These are phyloP conservation scores for Amphiprion percula DNA, from an alignment of 2,113 vertebrate genomes.

Conservation along the genomic window DNA sequence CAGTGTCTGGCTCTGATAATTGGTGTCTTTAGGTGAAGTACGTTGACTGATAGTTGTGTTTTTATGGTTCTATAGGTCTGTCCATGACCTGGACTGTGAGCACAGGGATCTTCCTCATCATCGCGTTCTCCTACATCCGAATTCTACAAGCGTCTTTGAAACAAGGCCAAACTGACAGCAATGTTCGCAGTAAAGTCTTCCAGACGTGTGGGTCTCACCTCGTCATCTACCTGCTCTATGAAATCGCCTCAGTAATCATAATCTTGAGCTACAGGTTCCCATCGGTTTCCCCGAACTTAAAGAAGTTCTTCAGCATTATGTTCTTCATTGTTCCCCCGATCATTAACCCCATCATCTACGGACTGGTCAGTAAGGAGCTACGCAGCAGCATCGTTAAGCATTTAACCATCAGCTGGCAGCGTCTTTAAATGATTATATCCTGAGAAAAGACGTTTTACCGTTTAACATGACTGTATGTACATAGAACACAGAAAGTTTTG, in stretches of 20 bases:
- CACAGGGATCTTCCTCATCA: slow-evolving; percentile 62
- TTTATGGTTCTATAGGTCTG: slow-evolving; percentile 47
- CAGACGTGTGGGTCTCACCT: slow-evolving; percentile 73
- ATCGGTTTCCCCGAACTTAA: slow-evolving; percentile 47
- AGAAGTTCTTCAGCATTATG: slow-evolving; percentile 68
- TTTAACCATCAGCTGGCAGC: background rate
- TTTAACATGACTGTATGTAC: too few relatives aligned
- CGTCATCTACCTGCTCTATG: slow-evolving; percentile 54
- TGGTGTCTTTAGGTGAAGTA: too few relatives aligned
- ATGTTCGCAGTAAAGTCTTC: slow-evolving; percentile 57
- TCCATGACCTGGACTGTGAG: slow-evolving; percentile 53
- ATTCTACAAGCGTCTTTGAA: slow-evolving; percentile 61
- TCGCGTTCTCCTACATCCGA: slow-evolving; percentile 68
- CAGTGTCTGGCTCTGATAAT: too few relatives aligned
- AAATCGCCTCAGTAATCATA: slow-evolving; percentile 6
- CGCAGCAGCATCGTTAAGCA: slow-evolving; percentile 55
- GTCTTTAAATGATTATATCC: too few relatives aligned
- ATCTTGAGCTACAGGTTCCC: slow-evolving; percentile 55
- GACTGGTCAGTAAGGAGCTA: slow-evolving; percentile 69
- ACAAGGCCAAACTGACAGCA: background rate
- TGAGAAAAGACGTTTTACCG: too few relatives aligned
- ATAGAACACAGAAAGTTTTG: too few relatives aligned
- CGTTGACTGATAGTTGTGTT: too few relatives aligned
- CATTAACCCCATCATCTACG: slow-evolving; percentile 72
- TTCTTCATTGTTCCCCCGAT: slow-evolving; percentile 59